Evolutionary conservation across 2,113 vertebrate species (phyloP).

Genomic region (Cyprinus carpio): DNA sequence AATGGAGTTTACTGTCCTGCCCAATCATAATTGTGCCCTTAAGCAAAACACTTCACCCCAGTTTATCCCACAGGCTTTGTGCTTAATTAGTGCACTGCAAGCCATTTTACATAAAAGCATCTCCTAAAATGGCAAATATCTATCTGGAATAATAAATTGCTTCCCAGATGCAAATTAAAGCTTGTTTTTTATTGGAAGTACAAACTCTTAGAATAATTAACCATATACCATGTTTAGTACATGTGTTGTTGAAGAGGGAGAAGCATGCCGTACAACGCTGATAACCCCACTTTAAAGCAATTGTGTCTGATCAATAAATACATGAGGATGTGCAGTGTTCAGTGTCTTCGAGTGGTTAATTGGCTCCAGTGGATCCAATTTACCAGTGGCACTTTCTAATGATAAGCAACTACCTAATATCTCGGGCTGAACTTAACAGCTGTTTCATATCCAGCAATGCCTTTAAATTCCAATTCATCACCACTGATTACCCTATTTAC

Average conservation of each 20-base stretch:
- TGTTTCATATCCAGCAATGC: background rate
- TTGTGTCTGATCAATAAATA: conserved; percentile 50
- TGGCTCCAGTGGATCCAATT: conserved; percentile 56
- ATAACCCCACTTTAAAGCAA: conserved; percentile 42
- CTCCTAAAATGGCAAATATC: conserved; percentile 22
- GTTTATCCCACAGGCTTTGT: conserved; percentile 1
- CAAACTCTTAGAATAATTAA: background rate
- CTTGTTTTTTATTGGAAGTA: background rate
- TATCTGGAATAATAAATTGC: conserved; percentile 16
- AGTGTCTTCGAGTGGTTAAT: conserved; percentile 45
- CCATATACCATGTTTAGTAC: conserved; percentile 10
- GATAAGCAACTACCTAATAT: conserved; percentile 17
- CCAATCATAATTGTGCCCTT: conserved; percentile 15
- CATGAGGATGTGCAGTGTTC: conserved; percentile 13
- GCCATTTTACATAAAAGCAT: background rate
- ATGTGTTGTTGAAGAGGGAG: background rate
- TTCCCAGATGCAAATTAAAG: background rate
- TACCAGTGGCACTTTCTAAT: conserved; percentile 37
- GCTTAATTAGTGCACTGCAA: conserved; percentile 13
- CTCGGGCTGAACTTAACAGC: background rate
- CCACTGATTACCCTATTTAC: conserved; percentile 18
- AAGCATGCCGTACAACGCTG: background rate
- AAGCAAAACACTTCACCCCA: conserved; percentile 18
- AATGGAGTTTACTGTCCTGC: background rate
- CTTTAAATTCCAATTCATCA: conserved; percentile 20